Conservation (phyloP, 2,797 vertebrate species). For the Neomorphus geoffroyi region DNA sequence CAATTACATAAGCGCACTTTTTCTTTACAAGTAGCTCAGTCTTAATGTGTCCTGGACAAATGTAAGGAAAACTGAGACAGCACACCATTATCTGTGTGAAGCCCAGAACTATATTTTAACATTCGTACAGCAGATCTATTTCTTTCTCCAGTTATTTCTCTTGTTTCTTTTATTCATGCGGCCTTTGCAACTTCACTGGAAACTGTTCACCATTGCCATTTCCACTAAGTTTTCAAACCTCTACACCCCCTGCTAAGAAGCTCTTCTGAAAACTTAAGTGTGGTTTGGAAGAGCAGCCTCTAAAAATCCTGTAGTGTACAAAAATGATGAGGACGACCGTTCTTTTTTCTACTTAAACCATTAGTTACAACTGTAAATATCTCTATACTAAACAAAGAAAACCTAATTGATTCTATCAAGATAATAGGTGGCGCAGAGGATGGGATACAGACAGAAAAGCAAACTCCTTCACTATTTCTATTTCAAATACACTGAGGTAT, state of each 20-base stretch:
- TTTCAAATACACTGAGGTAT: background rate
- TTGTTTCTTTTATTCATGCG: conserved; percentile 61
- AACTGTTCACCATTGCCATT: conserved; percentile 20
- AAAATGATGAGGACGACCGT: background rate
- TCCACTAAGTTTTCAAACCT: conserved; percentile 49
- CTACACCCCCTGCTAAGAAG: conserved; percentile 14
- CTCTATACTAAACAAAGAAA: background rate
- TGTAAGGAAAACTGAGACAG: conserved; percentile 7
- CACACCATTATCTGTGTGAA: conserved; percentile 29
- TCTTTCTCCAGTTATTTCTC: conserved; percentile 26
- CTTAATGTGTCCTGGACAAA: conserved; percentile 39
- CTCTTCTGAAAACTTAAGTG: conserved; percentile 52
- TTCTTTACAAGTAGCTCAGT: background rate
- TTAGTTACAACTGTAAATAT: background rate
- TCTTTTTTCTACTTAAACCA: background rate
- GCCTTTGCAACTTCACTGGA: conserved; percentile 48
- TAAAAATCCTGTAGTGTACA: background rate
- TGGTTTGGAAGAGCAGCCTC: background rate
- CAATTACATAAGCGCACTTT: background rate
- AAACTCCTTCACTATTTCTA: background rate
- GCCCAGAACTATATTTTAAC: conserved; percentile 52
- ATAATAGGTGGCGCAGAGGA: background rate
- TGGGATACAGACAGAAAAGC: background rate
- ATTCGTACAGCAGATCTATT: conserved; percentile 42
- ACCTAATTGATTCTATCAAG: background rate